Evolutionary conservation across 2,888 invertebrate genomes (phyloP), one percentile per base, ranked within the genome.

Genomic region (Perizoma affinitatum): DNA sequence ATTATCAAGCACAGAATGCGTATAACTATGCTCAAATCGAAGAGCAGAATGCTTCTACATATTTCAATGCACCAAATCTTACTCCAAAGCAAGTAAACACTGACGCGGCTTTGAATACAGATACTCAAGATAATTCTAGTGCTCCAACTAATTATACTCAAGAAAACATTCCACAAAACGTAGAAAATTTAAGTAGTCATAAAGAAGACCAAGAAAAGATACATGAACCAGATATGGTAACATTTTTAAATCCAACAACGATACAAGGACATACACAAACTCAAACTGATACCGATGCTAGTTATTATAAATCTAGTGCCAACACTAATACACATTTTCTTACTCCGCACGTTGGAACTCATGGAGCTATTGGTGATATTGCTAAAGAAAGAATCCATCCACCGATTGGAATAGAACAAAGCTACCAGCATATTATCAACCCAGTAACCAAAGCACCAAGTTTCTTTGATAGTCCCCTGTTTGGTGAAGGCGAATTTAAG

Each of bases 21-120:
- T 71, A 63, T 58, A 68, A 66, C 54, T 73, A 76, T 46, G 69
- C 73, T 48, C 74, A 71, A 11, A 70, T 69, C 54, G 66, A 71
- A 52, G 69, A 58, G 10, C 72, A 73, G 5, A 66, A 54, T 56
- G 63, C 66, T 6, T 67, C 67, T 36, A 58, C 63, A 33, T 72
- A 72, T 63, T 71, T 64, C 34, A 11, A 54, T 43, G 43, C 60
- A 35, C 50, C 55, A 35, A 58, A 56, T 56, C 53, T 54, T 54
- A 34, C 57, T 35, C 54, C 61, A 8, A 58, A 50, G 6, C 60
- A 61, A 57, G 48, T 59, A 5, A 52, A 54, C 10, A 8, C 53
- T 4, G 41, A 52, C 36, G 54, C 59, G 38, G 46, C 58, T 11
- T 45, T 54, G 10, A 54, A 53, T 58, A 54, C 44, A 47, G 54